A percentile compares a stretch with the other conserved stretches of the same genome.
phyloP scores from a whole-genome alignment of 1,140 invertebrate species.

The Pomacea maculata region DNA sequence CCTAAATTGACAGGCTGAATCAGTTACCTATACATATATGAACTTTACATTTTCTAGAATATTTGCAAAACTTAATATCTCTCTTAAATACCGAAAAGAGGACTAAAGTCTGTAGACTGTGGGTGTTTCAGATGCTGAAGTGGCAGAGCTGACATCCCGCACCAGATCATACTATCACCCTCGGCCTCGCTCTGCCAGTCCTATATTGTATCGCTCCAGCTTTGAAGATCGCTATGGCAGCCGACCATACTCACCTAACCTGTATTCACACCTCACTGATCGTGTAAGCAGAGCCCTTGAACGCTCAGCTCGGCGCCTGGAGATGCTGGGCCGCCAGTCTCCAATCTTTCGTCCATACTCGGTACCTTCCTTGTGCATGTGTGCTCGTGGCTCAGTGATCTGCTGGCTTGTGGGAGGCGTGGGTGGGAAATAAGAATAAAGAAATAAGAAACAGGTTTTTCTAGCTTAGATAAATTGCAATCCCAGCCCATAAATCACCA shows the following conservation, averaged over 20 bases:
- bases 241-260: conserved; percentile 20
- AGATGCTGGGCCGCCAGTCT: background rate
- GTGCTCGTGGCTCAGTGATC: background rate
- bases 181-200: conserved; percentile 44
- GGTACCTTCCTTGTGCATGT: background rate
- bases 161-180: conserved; percentile 7
- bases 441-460: too few relatives aligned
- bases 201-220: conserved; percentile 34
- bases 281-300: conserved; percentile 18
- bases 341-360: background rate
- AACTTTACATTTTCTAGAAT: too few relatives aligned
- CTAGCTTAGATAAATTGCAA: too few relatives aligned
- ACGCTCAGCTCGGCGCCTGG: conserved; percentile 13
- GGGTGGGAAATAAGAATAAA: too few relatives aligned
- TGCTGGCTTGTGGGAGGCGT: too few relatives aligned
- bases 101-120: too few relatives aligned
- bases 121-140: conserved; percentile 36
- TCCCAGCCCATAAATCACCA: too few relatives aligned
- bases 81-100: too few relatives aligned
- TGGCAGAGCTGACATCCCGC: conserved; percentile 39
- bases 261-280: conserved; percentile 1
- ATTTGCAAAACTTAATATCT: too few relatives aligned
- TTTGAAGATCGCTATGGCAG: conserved; percentile 29
- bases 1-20: too few relatives aligned
- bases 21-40: too few relatives aligned